These are phyloP conservation scores for Trachythela sp. DNA, from an alignment of 64 coral and sea anemone genomes.

Conservation along the genomic window DNA sequence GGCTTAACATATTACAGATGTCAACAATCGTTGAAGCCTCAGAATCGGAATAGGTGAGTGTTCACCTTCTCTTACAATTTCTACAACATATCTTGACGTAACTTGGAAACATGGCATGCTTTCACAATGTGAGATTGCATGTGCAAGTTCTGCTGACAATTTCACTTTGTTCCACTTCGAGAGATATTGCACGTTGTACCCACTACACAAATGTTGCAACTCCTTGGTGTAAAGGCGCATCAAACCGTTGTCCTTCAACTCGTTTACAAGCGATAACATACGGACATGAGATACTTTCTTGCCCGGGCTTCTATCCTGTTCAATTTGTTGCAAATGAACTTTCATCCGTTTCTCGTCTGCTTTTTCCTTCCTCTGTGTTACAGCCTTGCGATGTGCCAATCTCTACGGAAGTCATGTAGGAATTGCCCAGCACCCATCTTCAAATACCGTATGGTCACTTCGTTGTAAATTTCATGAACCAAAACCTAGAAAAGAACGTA, in stretches of 20 bases:
- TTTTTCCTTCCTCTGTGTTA: background rate
- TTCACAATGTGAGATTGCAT: background rate
- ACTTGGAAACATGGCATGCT: background rate
- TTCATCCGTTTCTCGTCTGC: background rate
- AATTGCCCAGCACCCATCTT: slow-evolving; percentile 40
- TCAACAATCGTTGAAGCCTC: background rate
- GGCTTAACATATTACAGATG: too few relatives aligned
- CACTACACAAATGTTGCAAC: background rate
- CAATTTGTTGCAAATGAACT: background rate
- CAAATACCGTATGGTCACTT: slow-evolving; percentile 13
- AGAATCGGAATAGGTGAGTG: background rate
- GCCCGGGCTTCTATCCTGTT: background rate
- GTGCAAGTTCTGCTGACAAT: background rate
- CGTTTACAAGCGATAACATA: background rate
- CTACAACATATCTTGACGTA: background rate
- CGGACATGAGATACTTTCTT: background rate
- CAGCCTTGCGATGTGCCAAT: slow-evolving; percentile 25
- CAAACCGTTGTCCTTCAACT: background rate
- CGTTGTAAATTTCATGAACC: background rate
- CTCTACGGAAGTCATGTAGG: slow-evolving; percentile 10
- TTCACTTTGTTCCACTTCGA: background rate
- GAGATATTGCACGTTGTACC: background rate
- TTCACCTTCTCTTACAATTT: background rate
- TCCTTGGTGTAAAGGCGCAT: background rate
- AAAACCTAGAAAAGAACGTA: background rate